phyloP scores from a whole-genome alignment of 2,888 invertebrate species.

The Orthosia cruda region DNA sequence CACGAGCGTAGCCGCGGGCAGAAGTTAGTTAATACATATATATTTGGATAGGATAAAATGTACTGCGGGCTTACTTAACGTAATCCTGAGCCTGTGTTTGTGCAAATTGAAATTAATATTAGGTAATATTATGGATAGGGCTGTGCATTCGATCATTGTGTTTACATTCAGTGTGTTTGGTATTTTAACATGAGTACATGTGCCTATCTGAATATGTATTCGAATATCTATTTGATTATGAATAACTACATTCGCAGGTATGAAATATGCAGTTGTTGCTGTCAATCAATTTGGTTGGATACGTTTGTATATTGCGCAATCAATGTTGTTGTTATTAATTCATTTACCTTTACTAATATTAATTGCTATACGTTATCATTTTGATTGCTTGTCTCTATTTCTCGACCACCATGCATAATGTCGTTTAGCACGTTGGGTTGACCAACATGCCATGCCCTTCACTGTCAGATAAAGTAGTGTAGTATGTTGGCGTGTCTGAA shows the following conservation, averaged over 20 bases:
- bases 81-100: constrained; percentile 66
- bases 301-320: constrained; percentile 5
- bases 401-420: not conserved
- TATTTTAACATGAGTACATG: constrained; percentile 63
- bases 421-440: not conserved
- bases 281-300: constrained; percentile 21
- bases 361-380: not conserved
- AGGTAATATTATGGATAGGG: constrained; percentile 59
- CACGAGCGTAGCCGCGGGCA: too few species aligned
- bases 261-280: constrained; percentile 36
- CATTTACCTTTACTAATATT: constrained; percentile 1
- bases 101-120: constrained; percentile 75
- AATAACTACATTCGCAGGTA: constrained; percentile 14
- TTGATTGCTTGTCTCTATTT: not conserved
- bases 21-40: too few species aligned
- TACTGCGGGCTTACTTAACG: constrained; percentile 55
- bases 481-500: too few species aligned
- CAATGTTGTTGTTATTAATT: constrained; percentile 18
- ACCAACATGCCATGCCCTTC: not conserved
- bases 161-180: constrained; percentile 53
- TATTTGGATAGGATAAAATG: constrained; percentile 46
- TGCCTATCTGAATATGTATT: constrained; percentile 53
- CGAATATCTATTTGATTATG: constrained; percentile 51
- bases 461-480: too few species aligned
- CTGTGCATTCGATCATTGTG: constrained; percentile 51